These are phyloP conservation scores for Lithosia quadra DNA, from an alignment of 2,888 invertebrate genomes.

Conservation along the genomic window DNA sequence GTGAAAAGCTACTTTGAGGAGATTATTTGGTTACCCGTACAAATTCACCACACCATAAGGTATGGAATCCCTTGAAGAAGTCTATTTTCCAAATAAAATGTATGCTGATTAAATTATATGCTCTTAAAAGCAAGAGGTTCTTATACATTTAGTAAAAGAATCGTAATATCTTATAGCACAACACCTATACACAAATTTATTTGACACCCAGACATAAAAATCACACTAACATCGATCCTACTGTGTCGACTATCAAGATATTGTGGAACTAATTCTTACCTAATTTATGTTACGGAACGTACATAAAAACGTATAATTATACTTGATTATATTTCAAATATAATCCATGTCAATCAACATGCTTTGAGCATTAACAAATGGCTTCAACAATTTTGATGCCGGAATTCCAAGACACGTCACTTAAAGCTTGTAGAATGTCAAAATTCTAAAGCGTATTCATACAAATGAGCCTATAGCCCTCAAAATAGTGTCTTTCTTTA, in stretches of 20 bases:
- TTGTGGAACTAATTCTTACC: not conserved
- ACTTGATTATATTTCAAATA: not conserved
- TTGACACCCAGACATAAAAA: not conserved
- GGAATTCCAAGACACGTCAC: slow-evolving; percentile 30
- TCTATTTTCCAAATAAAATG: too few relatives aligned
- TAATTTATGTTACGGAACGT: not conserved
- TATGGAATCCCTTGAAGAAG: not conserved
- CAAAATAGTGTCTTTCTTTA: slow-evolving; percentile 6
- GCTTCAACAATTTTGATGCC: slow-evolving; percentile 30
- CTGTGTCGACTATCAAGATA: not conserved
- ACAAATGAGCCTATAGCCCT: slow-evolving; percentile 19
- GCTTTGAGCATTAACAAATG: slow-evolving; percentile 16
- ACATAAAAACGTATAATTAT: not conserved
- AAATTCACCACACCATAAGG: not conserved
- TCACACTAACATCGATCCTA: not conserved
- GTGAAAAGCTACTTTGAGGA: not conserved
- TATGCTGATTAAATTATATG: not conserved
- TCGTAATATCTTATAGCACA: not conserved
- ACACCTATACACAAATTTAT: not conserved
- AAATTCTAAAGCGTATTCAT: slow-evolving; percentile 16
- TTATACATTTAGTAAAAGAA: too few relatives aligned
- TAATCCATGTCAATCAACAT: not conserved
- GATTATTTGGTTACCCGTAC: not conserved
- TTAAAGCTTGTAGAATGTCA: slow-evolving; percentile 14
- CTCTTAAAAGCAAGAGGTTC: not conserved